phyloP scores from a whole-genome alignment of 37 sponge, comb jelly and placozoan species.

The Beroe forskalii region DNA sequence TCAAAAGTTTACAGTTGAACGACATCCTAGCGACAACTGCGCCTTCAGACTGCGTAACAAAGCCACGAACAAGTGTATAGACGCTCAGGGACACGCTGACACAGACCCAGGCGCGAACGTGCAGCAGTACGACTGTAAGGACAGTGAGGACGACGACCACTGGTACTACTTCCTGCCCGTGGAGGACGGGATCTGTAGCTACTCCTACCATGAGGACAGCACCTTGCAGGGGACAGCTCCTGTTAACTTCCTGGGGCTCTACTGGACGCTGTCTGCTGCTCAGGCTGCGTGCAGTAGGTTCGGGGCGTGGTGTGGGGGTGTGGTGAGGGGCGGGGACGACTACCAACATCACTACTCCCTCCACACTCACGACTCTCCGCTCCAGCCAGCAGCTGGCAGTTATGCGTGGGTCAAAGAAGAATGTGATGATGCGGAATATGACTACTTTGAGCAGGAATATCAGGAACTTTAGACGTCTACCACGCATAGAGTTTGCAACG shows the following conservation, averaged over 20 bases:
- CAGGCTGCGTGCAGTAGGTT: not conserved
- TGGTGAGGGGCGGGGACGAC: not conserved
- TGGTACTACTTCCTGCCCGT: conserved; percentile 62
- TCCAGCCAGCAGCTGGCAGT: not conserved
- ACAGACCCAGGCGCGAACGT: not conserved
- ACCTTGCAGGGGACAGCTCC: no score
- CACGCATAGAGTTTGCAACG: no score
- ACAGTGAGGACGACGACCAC: not conserved
- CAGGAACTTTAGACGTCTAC: not conserved
- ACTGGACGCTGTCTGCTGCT: not conserved
- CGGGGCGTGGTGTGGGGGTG: not conserved
- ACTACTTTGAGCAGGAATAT: not conserved
- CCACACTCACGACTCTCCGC: not conserved
- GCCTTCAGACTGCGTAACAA: conserved; percentile 35
- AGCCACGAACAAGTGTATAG: conserved; percentile 22
- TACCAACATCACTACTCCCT: not conserved
- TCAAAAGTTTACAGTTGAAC: not conserved
- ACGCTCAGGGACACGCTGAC: not conserved
- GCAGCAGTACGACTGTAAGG: not conserved
- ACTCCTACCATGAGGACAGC: not conserved
- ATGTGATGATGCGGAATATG: not conserved
- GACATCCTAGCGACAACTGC: not conserved
- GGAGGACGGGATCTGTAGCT: not conserved
- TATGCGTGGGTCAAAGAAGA: not conserved
- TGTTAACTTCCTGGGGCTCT: no score